Percentiles rank a stretch among this genome's conserved stretches.
phyloP scores from a whole-genome alignment of 2,113 vertebrate genomes.

The Amazona guildingii region DNA sequence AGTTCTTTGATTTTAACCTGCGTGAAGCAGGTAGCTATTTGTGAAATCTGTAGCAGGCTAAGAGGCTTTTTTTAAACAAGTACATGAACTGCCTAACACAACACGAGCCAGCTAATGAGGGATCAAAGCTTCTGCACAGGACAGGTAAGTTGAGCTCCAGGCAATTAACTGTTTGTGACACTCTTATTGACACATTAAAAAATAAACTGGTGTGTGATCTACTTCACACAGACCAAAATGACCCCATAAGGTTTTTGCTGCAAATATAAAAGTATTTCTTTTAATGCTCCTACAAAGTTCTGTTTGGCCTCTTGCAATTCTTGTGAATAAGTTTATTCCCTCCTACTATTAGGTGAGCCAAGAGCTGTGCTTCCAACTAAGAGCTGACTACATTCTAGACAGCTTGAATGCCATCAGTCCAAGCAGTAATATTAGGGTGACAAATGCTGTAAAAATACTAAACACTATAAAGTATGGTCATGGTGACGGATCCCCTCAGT shows the following conservation, averaged over 20 bases:
- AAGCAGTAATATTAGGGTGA: neutral
- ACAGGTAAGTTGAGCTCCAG: neutral
- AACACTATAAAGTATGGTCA: neutral
- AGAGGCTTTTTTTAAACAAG: neutral
- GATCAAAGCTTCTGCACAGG: neutral
- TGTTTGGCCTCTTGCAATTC: neutral
- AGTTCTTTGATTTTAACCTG: neutral
- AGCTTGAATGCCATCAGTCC: neutral
- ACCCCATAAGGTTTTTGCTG: neutral
- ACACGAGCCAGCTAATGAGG: neutral
- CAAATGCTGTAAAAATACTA: neutral
- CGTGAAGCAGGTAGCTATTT: neutral
- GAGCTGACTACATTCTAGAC: neutral
- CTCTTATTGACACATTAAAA: neutral
- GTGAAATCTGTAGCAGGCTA: neutral
- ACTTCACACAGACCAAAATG: neutral
- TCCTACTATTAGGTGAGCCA: neutral
- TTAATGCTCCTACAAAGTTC: neutral
- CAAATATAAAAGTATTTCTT: neutral
- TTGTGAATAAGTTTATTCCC: neutral
- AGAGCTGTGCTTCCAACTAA: neutral
- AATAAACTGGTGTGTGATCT: neutral
- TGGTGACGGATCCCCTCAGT: neutral
- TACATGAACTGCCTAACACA: neutral
- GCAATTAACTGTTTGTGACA: neutral